These are phyloP conservation scores for Smutsia gigantea DNA, from an alignment of 2,797 vertebrate species.

Conservation along the genomic window DNA sequence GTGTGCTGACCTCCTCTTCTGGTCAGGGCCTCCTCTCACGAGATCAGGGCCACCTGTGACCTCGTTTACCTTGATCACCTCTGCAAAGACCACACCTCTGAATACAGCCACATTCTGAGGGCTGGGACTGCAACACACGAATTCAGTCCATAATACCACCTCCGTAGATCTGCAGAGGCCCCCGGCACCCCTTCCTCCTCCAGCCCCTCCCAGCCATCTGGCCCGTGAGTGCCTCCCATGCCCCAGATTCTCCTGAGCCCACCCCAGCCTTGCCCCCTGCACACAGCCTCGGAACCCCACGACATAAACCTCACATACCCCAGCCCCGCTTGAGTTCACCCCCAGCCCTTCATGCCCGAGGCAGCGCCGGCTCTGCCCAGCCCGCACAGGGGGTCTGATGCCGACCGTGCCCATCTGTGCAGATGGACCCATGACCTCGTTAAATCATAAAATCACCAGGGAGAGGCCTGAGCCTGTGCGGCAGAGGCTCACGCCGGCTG, in stretches of 20 bases:
- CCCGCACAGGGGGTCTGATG: accelerated
- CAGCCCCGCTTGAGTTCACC: neutral
- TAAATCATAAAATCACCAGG: neutral
- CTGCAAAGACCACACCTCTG: neutral
- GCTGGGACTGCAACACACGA: too few species aligned
- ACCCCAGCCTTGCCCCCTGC: neutral
- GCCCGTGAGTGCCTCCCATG: neutral
- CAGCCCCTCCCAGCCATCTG: too few species aligned
- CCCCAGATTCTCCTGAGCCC: neutral
- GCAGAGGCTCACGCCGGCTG: neutral
- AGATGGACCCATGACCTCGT: accelerated
- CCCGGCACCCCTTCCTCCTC: too few species aligned
- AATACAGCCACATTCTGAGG: too few species aligned
- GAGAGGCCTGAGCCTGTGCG: accelerated
- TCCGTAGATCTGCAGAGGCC: neutral
- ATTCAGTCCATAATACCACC: neutral
- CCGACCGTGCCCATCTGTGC: accelerated
- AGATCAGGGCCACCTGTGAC: neutral
- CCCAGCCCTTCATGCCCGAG: too few species aligned
- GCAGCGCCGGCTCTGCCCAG: neutral
- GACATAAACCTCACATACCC: neutral
- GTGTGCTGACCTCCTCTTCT: neutral
- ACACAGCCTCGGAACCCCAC: accelerated
- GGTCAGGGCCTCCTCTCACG: neutral
- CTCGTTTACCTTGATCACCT: neutral